phyloP scores from a whole-genome alignment of 92 coral and sea anemone species.

The Pocillopora grandis region DNA sequence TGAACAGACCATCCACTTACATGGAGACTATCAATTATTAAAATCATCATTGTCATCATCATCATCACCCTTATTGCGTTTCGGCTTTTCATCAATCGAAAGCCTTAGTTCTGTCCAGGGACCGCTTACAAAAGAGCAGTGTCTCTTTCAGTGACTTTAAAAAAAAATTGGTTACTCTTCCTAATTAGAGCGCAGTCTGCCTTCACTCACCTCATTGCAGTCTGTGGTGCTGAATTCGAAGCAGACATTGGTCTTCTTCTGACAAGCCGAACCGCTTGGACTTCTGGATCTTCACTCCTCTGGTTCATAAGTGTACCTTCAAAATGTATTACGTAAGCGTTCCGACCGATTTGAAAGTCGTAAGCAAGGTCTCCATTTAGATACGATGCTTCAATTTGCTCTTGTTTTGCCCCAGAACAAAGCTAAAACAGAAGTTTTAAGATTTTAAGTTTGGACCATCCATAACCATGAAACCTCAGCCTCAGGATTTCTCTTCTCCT shows the following conservation, averaged over 20 bases:
- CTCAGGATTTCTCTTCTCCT: neutral
- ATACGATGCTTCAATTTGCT: slow-evolving; percentile 18
- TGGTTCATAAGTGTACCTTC: slow-evolving; percentile 11
- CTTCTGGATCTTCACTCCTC: neutral
- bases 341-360: neutral
- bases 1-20: too few species aligned
- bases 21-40: too few species aligned
- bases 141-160: too few species aligned
- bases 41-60: too few species aligned
- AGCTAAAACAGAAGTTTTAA: neutral
- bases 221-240: neutral
- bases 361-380: neutral
- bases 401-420: slow-evolving; percentile 3
- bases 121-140: too few species aligned
- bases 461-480: neutral
- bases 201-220: neutral
- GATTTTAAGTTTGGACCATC: neutral
- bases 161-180: too few species aligned
- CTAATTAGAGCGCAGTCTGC: too few species aligned
- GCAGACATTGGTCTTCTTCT: slow-evolving; percentile 16
- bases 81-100: too few species aligned
- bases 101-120: too few species aligned
- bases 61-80: too few species aligned
- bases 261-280: neutral
- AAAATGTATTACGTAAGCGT: neutral